These are phyloP conservation scores for Sapajus apella DNA, from an alignment of 2,113 vertebrate species.

Conservation along the genomic window DNA sequence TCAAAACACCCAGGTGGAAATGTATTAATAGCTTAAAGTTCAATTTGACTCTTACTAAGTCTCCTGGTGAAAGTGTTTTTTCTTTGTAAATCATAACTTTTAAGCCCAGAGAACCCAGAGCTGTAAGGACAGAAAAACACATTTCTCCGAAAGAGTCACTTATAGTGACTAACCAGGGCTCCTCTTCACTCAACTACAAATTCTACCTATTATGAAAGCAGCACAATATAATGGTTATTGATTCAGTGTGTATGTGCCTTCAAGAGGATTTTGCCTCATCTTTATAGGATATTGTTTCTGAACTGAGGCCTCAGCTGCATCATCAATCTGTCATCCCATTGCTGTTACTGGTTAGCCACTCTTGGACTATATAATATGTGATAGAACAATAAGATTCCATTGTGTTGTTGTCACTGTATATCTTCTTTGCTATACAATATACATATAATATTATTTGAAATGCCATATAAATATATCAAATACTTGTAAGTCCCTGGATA, in stretches of 20 bases:
- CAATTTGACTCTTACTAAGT: not conserved
- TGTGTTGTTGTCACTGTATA: not conserved
- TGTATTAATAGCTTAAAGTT: not conserved
- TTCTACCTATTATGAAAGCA: not conserved
- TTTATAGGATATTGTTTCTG: not conserved
- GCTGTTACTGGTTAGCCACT: not conserved
- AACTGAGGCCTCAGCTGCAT: not conserved
- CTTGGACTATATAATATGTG: not conserved
- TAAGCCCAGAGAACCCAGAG: not conserved
- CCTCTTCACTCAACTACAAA: not conserved
- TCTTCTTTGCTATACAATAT: not conserved
- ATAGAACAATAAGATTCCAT: not conserved
- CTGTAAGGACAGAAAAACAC: not conserved
- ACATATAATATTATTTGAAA: not conserved
- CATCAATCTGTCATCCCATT: not conserved
- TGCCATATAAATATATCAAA: not conserved
- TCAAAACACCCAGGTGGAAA: not conserved
- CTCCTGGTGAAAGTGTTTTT: not conserved
- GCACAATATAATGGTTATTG: not conserved
- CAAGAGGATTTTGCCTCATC: not conserved
- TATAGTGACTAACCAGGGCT: fast-evolving
- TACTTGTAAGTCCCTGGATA: not conserved
- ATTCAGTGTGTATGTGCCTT: not conserved
- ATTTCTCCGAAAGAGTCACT: not conserved
- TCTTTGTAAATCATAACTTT: not conserved